These are phyloP conservation scores for Lacerta viridis DNA, from an alignment of 2,797 vertebrate genomes.

Conservation along the genomic window DNA sequence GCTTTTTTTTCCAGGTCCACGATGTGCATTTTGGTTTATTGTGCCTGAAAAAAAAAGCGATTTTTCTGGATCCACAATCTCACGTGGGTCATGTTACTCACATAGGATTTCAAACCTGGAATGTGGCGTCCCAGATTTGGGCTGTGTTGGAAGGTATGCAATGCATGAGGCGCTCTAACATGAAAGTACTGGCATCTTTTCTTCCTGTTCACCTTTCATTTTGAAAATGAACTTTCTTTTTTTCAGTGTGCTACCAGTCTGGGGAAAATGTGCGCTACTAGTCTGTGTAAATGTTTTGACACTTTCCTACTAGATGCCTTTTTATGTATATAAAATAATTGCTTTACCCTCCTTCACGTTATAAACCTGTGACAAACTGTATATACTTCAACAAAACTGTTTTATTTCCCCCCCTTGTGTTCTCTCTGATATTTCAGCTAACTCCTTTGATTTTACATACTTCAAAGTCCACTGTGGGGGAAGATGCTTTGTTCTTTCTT, in stretches of 20 bases:
- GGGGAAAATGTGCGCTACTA: neutral
- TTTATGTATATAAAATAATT: constrained; percentile 62
- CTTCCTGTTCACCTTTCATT: constrained; percentile 17
- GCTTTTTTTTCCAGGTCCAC: no score
- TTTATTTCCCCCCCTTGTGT: constrained; percentile 45
- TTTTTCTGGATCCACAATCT: no score
- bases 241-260: constrained; percentile 41
- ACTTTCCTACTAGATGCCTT: constrained; percentile 38
- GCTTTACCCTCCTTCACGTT: constrained; percentile 40
- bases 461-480: constrained; percentile 14
- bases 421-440: constrained; percentile 36
- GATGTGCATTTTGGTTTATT: no score
- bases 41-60: no score
- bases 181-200: constrained; percentile 17
- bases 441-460: constrained; percentile 48
- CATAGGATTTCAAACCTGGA: no score
- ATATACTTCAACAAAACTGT: constrained; percentile 37
- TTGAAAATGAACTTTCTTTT: constrained; percentile 37
- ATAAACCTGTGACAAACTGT: constrained; percentile 47
- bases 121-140: no score
- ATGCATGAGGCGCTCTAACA: neutral
- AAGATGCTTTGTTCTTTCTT: constrained; percentile 19
- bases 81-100: no score
- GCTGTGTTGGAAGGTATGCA: no score
- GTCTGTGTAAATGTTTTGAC: constrained; percentile 60